These are phyloP conservation scores for Acheta domesticus DNA, from an alignment of 2,888 invertebrate species.

Conservation along the genomic window DNA sequence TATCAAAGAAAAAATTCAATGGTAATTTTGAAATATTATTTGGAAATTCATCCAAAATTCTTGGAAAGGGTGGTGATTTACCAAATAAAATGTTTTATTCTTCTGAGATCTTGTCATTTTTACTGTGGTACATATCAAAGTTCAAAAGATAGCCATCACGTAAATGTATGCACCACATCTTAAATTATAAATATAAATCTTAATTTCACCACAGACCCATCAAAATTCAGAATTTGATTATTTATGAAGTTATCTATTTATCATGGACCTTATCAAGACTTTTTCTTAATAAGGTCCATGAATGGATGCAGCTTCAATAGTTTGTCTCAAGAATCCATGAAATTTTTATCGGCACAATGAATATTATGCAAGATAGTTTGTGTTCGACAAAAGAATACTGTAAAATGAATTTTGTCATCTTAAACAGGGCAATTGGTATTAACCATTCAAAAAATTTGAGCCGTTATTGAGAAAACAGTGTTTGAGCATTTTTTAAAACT, in stretches of 20 bases:
- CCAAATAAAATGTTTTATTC: background rate
- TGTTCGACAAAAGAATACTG: background rate
- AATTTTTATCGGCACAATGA: background rate
- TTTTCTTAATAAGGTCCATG: background rate
- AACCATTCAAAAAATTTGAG: too few species aligned
- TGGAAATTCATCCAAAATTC: background rate
- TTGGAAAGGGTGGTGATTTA: background rate
- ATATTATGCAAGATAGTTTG: background rate
- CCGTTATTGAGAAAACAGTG: too few species aligned
- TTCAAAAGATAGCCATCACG: background rate
- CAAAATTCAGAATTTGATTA: background rate
- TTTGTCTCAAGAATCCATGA: background rate
- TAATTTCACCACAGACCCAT: background rate
- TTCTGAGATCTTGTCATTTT: background rate
- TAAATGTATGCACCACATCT: background rate
- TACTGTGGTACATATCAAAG: background rate
- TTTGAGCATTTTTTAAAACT: too few species aligned
- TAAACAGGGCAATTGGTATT: too few species aligned
- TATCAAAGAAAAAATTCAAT: background rate
- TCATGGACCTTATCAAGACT: background rate
- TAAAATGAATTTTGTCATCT: too few species aligned
- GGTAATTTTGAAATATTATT: background rate
- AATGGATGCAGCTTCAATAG: background rate
- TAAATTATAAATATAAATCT: too few species aligned
- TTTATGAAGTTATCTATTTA: background rate